Base-by-base conservation (phyloP, 1,140 invertebrate genomes). In the Micrasema minimum region DNA sequence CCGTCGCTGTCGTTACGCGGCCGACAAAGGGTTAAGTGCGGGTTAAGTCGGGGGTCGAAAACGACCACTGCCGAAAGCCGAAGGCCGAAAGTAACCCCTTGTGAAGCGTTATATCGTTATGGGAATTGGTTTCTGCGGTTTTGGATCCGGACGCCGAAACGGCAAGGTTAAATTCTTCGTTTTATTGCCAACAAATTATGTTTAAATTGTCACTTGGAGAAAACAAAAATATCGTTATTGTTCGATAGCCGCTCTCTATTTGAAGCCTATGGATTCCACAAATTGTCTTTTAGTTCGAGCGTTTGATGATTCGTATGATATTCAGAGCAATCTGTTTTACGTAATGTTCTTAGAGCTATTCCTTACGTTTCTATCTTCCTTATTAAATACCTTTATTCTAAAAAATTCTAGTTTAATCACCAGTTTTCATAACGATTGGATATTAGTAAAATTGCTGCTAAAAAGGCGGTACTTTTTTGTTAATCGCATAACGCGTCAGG, bases 81-180 rank as follows among this genome's bases (percentile, higher is more conserved):
- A 9, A 20, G 0, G 16, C 46, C 16, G 46, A 48, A 48, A 48
- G 16, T 16, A 22, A 26, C 26, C 26, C 12, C 26, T 31, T 11
- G 23, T 31, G 6, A 1, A 31, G 31, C 51, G 51, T 16, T 55
- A 55, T 31, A n/a, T 26, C 51, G 23, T 55, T 55, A 55, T 55
- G 51, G 26, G 31, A 55, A 55, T 55, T 55, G 51, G 51, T 55
- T 55, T 55, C 12, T 55, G 51, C 51, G 51, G 51, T 55, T 55
- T 26, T 14, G 12, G 51, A 55, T 55, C 51, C 51, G 51, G 23
- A 55, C 51, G 12, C 26, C 14, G 23, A 31, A 31, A 26, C 26
- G 10, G 26, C 51, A 55, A 55, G 51, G 51, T 55, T 48, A 31
- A 31, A 31, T 31, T 31, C 26, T 31, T 31, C 26, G 26, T 31